Evolutionary conservation across 64 coral and sea anemone genomes (phyloP), one percentile per base, ranked within the genome.

Genomic region (Acropora yongei): DNA sequence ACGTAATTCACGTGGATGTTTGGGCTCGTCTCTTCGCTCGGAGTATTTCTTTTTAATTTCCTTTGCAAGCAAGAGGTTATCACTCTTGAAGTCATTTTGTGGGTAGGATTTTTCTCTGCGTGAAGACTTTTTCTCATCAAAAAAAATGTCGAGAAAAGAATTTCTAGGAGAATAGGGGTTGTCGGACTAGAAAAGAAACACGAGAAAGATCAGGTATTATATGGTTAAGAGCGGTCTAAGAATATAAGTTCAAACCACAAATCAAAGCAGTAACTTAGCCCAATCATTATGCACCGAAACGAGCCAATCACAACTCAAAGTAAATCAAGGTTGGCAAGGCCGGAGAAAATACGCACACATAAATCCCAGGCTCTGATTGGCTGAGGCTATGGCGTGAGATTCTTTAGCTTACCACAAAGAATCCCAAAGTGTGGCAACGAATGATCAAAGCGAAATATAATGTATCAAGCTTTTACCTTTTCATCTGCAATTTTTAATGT

Each of bases 401-500:
- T 30, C 0, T 30, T 30, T 0, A 30, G 30, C 30, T 0, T 0
- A 30, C 30, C 30, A 30, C 30, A 30, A 30, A 30, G 30, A 30
- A 30, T 30, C 30, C 30, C 30, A 30, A 30, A 30, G 30, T 30
- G 30, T 0, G 30, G 30, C 30, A 30, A 30, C 30, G 30, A 30
- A 30, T 30, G 30, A 30, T 55, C 51, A 55, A 55, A 55, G 51
- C 51, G 30, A 30, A 30, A 30, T 30, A 30, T 30, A 30, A 30
- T 30, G 30, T 30, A 30, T 30, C 30, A 30, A 30, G 30, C 30
- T 30, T 30, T 49, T 71, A 85, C 82, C 82, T 69, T 87, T 11
- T 88, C 90, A 41, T 97, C 92, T 13, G 65, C 41, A 43, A 94
- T 73, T 9, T 74, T 53, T 48, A 97, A 58, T 57, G 84, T 57